Evolutionary conservation across 2,113 vertebrate genomes (phyloP).

Genomic region (Apodemus speciosus): DNA sequence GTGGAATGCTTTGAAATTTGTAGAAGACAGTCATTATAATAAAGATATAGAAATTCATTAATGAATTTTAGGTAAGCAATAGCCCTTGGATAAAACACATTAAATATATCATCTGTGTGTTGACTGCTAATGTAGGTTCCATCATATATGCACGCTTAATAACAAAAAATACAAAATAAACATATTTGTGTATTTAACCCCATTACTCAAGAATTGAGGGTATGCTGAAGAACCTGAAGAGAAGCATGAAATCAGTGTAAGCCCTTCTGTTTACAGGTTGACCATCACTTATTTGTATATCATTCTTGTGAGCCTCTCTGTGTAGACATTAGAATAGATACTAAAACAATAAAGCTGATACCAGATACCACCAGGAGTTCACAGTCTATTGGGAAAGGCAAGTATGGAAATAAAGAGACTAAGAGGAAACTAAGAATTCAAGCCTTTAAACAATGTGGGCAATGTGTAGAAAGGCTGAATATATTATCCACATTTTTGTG

Average conservation of each 20-base stretch:
- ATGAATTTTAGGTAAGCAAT: not conserved
- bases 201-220: not conserved
- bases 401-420: not conserved
- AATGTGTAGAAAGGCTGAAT: not conserved
- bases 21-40: not conserved
- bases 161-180: not conserved
- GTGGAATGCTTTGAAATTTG: conserved; percentile 8
- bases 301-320: not conserved
- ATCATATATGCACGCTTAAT: not conserved
- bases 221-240: not conserved
- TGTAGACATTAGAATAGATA: not conserved
- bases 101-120: not conserved
- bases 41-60: not conserved
- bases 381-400: not conserved
- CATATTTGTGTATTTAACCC: not conserved
- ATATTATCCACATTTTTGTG: no score
- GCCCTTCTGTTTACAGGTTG: not conserved
- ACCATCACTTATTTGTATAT: not conserved
- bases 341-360: not conserved
- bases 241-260: not conserved
- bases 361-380: not conserved
- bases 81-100: not conserved
- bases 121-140: not conserved
- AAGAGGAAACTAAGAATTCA: not conserved
- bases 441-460: not conserved